Evolutionary conservation across 2,888 invertebrate species (phyloP), one percentile per base, ranked within the genome.

Genomic region (Eledona agricola): DNA sequence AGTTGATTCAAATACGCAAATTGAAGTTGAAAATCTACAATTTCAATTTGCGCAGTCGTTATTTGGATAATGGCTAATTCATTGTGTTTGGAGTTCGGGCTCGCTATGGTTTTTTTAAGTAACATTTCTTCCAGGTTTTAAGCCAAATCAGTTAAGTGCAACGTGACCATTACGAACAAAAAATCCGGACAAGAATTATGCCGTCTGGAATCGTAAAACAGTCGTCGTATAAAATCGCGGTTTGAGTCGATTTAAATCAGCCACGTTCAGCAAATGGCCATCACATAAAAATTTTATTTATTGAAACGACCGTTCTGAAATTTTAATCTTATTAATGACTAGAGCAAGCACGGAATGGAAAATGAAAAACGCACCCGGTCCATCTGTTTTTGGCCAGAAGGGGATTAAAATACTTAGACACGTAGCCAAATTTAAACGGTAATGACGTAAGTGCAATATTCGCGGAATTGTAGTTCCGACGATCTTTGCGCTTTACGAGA

Each of bases 401-500:
- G n/a, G 9, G 10, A 26, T 10, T 26, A 26, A 40, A 10, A 16
- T 12, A 7, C 13, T 4, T 15, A 15, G 28, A 9, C 40, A 26
- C 28, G 25, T 28, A 26, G 40, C 11, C 6, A 40, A 40, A 40
- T 40, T 40, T 40, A 40, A 40, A 26, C 28, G 25, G 17, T 17
- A 23, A 17, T 9, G 25, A 15, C 42, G 17, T 16, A 40, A 45
- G 28, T 47, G 35, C 47, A 47, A 47, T 35, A 28, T 47, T 47
- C 28, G 35, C 35, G 12, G 28, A 28, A 5, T 43, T 22, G 20
- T 29, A 40, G 50, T 47, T 47, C 29, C 37, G 35, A 29, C 16
- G 32, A 25, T 13, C 29, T 29, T 50, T 50, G 50, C 50, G 31
- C 51, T 51, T 51, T 51, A 51, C 43, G 51, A 43, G 20, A 51